phyloP scores from a whole-genome alignment of 2,888 invertebrate species.

The Formica aserva region DNA sequence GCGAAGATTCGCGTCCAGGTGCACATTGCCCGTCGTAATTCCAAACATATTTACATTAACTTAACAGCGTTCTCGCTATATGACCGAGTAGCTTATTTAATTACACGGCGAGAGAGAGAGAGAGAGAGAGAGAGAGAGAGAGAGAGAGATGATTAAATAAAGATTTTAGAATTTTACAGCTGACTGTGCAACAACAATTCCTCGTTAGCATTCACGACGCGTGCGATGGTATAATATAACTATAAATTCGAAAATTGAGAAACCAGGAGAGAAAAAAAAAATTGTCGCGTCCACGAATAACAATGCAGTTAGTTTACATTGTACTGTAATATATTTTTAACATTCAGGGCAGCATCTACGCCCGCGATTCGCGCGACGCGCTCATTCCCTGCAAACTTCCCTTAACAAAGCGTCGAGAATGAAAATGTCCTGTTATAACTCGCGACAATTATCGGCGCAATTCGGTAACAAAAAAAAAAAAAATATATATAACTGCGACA shows the following conservation, averaged over 20 bases:
- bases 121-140: conserved; percentile 6
- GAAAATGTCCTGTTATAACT: background rate
- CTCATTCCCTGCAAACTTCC: background rate
- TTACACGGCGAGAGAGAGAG: conserved; percentile 24
- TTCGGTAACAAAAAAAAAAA: background rate
- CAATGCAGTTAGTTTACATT: conserved; percentile 38
- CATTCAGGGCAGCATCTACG: background rate
- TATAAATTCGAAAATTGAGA: conserved; percentile 31
- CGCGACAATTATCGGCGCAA: conserved; percentile 31
- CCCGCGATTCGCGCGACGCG: background rate
- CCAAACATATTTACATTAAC: conserved; percentile 50
- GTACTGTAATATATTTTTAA: conserved; percentile 31
- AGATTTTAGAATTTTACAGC: conserved; percentile 30
- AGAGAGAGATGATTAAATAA: conserved; percentile 45
- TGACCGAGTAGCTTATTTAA: conserved; percentile 44
- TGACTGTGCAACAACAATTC: conserved; percentile 19
- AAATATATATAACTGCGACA: conserved; percentile 21
- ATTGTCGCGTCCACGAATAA: background rate
- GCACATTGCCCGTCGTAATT: conserved; percentile 26
- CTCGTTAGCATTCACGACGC: conserved; percentile 21
- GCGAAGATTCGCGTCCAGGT: conserved; percentile 19
- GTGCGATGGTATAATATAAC: background rate
- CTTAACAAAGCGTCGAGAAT: conserved; percentile 1
- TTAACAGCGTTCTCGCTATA: conserved; percentile 23
- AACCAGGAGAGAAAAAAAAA: background rate